phyloP scores from a whole-genome alignment of 2,797 vertebrate species.

The Lemur catta region DNA sequence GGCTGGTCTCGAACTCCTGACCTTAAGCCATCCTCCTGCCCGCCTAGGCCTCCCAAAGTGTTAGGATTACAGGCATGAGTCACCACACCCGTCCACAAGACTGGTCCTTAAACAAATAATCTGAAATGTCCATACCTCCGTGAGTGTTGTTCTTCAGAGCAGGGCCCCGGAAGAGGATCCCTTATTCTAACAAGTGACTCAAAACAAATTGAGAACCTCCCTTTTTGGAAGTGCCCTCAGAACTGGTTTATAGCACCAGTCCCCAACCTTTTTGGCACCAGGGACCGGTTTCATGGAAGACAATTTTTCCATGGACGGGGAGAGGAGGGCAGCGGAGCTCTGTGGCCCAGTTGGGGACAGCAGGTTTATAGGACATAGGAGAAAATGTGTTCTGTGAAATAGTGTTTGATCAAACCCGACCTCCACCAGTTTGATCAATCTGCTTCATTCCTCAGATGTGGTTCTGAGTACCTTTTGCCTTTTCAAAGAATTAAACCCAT shows the following conservation, averaged over 20 bases:
- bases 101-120: neutral
- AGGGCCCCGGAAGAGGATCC: neutral
- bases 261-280: no score
- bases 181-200: neutral
- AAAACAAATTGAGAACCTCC: accelerated
- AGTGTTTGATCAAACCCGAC: no score
- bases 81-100: no score
- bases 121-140: neutral
- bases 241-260: neutral
- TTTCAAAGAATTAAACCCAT: neutral
- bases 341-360: no score
- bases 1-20: no score
- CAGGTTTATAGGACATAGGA: accelerated
- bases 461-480: neutral
- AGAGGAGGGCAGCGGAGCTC: no score
- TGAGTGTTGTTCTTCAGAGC: neutral
- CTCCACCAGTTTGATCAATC: neutral
- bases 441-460: neutral
- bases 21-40: no score
- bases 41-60: no score
- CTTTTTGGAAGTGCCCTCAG: neutral
- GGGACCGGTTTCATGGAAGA: no score
- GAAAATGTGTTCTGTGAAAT: neutral
- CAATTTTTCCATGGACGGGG: no score
- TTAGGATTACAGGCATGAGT: no score